A percentile compares a stretch with the other conserved stretches of the same genome.
phyloP scores from a whole-genome alignment of 2,797 vertebrate genomes.

The Balearica regulorum region DNA sequence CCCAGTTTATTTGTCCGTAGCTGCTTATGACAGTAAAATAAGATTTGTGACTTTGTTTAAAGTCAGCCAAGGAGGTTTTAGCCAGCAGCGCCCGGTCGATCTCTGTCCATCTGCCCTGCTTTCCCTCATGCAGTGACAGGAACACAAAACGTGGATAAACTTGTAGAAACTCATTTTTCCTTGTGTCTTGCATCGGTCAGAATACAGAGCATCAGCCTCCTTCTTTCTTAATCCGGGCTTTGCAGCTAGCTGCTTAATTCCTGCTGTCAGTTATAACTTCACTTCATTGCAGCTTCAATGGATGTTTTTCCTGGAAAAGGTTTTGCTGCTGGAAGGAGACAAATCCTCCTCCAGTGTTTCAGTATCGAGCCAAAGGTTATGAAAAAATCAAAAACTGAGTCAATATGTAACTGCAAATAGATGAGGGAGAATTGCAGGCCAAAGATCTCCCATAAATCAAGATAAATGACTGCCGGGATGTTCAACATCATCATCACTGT shows the following conservation, averaged over 20 bases:
- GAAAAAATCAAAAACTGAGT: accelerated
- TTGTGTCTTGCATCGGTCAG: not conserved
- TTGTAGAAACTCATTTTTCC: not conserved
- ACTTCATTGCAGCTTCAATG: not conserved
- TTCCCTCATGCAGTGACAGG: accelerated
- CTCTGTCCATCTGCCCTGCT: too few species aligned
- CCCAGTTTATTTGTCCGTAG: accelerated
- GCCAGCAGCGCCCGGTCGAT: accelerated
- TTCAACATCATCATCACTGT: accelerated
- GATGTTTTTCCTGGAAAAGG: not conserved
- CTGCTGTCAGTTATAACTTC: not conserved
- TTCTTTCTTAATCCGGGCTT: not conserved
- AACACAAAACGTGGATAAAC: accelerated
- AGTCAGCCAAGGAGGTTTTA: not conserved
- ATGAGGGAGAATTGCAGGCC: not conserved
- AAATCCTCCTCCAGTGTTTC: not conserved
- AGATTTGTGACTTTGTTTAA: not conserved
- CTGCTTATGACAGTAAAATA: not conserved
- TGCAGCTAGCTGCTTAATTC: not conserved
- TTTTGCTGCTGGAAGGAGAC: not conserved
- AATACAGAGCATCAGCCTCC: not conserved
- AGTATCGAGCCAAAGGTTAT: accelerated
- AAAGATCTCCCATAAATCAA: not conserved
- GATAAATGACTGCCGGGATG: accelerated
- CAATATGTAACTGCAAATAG: not conserved